Evolutionary conservation across 23 tunicate species (phyloP).

Genomic region (Aplidium turbinatum): DNA sequence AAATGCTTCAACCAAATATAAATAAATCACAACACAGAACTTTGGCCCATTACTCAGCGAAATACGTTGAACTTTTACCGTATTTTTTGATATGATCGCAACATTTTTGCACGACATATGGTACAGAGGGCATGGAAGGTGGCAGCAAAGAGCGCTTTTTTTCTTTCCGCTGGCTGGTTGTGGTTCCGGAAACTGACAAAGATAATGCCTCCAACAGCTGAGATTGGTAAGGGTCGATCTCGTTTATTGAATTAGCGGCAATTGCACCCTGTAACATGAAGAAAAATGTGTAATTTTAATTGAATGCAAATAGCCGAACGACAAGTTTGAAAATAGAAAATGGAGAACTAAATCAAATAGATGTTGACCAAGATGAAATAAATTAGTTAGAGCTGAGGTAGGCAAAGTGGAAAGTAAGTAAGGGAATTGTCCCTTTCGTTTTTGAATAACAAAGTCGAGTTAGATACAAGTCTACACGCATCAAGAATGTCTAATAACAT

Average conservation of each 20-base stretch:
- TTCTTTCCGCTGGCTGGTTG: slow-evolving; percentile 37
- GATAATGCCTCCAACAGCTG: slow-evolving; percentile 79
- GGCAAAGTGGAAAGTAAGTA: no score
- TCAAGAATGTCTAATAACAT: no score
- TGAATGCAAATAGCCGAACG: no score
- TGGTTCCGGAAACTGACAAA: slow-evolving; percentile 55
- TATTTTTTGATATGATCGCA: slow-evolving; percentile 88
- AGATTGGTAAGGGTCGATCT: slow-evolving; percentile 78
- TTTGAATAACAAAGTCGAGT: no score
- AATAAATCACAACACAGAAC: background rate
- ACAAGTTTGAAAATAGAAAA: no score
- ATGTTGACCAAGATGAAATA: no score
- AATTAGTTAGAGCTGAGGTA: no score
- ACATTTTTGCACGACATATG: slow-evolving; percentile 95
- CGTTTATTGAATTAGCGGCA: slow-evolving; percentile 56
- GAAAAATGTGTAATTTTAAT: no score
- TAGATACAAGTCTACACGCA: no score
- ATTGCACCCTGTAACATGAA: slow-evolving; percentile 88
- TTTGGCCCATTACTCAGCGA: background rate
- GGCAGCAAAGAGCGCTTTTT: slow-evolving; percentile 78
- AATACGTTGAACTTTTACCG: slow-evolving; percentile 34
- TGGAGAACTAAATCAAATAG: no score
- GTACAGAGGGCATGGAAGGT: slow-evolving; percentile 96
- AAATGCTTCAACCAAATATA: background rate
- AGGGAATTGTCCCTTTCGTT: no score